A percentile compares a stretch with the other conserved stretches of the same genome.
These are phyloP conservation scores for Morone chrysops DNA, from an alignment of 2,113 vertebrate species.

Conservation along the genomic window DNA sequence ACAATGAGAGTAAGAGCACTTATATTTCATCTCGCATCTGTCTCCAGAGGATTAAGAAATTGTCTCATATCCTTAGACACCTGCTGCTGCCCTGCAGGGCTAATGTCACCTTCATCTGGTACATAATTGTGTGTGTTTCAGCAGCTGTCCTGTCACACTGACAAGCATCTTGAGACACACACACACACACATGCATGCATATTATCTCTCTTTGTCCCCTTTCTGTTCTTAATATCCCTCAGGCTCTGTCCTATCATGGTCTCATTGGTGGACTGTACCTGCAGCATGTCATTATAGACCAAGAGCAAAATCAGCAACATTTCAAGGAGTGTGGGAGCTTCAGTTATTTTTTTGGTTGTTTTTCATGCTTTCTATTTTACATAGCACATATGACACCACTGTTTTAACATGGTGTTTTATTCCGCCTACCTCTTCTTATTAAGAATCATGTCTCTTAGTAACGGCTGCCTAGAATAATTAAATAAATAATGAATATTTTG, in stretches of 20 bases:
- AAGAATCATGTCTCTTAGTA: conserved; percentile 5
- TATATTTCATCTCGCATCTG: conserved; percentile 27
- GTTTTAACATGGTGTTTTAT: neutral
- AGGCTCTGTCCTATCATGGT: conserved; percentile 41
- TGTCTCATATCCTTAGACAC: conserved; percentile 50
- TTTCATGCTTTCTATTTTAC: neutral
- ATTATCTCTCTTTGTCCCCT: conserved; percentile 20
- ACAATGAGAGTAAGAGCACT: neutral
- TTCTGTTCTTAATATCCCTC: conserved; percentile 31
- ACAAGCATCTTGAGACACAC: conserved; percentile 54
- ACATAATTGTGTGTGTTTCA: conserved; percentile 61
- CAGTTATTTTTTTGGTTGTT: neutral
- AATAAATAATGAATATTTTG: neutral
- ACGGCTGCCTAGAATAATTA: neutral
- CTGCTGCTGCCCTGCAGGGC: conserved; percentile 63
- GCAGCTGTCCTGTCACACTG: conserved; percentile 67
- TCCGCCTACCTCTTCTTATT: neutral
- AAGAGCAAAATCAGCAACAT: neutral
- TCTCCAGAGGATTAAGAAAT: conserved; percentile 51
- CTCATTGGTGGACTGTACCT: conserved; percentile 21
- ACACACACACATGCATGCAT: conserved; percentile 15
- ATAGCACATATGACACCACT: neutral
- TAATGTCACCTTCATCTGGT: conserved; percentile 73
- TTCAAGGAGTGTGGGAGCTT: neutral
- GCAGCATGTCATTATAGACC: conserved; percentile 3